Conservation (phyloP, 1,140 invertebrate species). For the Pararge aegeria region DNA sequence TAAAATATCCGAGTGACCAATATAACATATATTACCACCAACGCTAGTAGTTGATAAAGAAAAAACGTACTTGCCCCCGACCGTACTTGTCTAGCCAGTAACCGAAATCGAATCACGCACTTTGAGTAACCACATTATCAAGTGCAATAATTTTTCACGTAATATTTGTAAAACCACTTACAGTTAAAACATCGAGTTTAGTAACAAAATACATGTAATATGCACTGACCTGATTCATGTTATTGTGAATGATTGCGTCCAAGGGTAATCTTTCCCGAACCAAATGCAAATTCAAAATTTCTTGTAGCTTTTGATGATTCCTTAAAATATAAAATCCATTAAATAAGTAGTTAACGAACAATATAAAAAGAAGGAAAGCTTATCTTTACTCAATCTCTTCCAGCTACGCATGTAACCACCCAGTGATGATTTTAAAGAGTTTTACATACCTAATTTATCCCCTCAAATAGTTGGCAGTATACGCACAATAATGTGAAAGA, state of each 20-base stretch:
- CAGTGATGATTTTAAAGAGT: too few relatives aligned
- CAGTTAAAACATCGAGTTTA: not conserved
- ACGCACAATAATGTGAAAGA: too few relatives aligned
- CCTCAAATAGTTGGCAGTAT: too few relatives aligned
- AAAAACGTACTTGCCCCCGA: too few relatives aligned
- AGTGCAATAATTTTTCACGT: not conserved
- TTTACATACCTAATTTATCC: too few relatives aligned
- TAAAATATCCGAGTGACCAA: too few relatives aligned
- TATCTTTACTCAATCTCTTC: too few relatives aligned
- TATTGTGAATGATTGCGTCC: conserved; percentile 87
- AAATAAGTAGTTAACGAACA: not conserved
- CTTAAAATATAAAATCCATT: conserved; percentile 46
- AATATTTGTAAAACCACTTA: not conserved
- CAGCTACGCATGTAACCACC: too few relatives aligned
- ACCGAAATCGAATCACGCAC: not conserved
- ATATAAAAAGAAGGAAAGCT: too few relatives aligned
- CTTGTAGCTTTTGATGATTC: conserved; percentile 84
- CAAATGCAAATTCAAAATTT: conserved; percentile 91
- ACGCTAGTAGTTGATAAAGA: too few relatives aligned
- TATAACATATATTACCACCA: too few relatives aligned
- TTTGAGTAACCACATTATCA: not conserved
- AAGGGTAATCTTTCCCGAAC: conserved; percentile 86
- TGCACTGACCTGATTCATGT: conserved; percentile 82
- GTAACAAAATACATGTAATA: not conserved
- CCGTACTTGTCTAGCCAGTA: too few relatives aligned